Evolutionary conservation across 2,797 vertebrate species (phyloP).

Genomic region (Myiothlypis coronata): DNA sequence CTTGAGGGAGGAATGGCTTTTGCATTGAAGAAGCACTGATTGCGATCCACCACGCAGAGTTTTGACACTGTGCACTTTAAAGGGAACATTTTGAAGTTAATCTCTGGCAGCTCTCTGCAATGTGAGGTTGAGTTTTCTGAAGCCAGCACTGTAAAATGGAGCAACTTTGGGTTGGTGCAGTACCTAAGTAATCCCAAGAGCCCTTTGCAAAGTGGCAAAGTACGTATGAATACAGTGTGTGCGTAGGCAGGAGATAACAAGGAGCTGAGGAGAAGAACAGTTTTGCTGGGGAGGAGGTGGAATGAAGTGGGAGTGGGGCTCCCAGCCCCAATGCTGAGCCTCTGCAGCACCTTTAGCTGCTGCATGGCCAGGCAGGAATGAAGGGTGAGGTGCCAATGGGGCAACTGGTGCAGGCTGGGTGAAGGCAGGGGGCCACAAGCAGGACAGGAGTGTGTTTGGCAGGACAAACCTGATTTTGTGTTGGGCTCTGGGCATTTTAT

Average conservation of each 20-base stretch:
- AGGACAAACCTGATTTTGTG: not conserved
- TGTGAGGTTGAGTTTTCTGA: not conserved
- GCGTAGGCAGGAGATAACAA: slow-evolving; percentile 40
- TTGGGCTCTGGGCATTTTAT: not conserved
- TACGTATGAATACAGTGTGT: not conserved
- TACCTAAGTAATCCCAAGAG: slow-evolving; percentile 47
- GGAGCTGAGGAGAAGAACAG: not conserved
- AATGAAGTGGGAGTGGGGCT: not conserved
- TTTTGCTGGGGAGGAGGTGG: slow-evolving; percentile 5
- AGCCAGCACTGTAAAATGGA: not conserved
- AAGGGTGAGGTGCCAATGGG: not conserved
- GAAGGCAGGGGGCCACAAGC: rapidly evolving
- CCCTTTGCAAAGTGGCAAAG: slow-evolving; percentile 27
- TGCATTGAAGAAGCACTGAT: not conserved
- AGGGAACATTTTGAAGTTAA: not conserved
- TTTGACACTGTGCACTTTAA: not conserved
- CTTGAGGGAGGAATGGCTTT: not conserved
- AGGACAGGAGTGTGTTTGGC: not conserved
- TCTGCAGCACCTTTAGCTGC: not conserved
- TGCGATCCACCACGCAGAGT: rapidly evolving
- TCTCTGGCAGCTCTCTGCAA: not conserved
- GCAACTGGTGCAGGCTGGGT: not conserved
- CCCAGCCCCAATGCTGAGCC: not conserved
- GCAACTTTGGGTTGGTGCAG: not conserved
- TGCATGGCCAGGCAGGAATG: rapidly evolving